These are phyloP conservation scores for Panzeria rudis DNA, from an alignment of 2,888 invertebrate species.

Conservation along the genomic window DNA sequence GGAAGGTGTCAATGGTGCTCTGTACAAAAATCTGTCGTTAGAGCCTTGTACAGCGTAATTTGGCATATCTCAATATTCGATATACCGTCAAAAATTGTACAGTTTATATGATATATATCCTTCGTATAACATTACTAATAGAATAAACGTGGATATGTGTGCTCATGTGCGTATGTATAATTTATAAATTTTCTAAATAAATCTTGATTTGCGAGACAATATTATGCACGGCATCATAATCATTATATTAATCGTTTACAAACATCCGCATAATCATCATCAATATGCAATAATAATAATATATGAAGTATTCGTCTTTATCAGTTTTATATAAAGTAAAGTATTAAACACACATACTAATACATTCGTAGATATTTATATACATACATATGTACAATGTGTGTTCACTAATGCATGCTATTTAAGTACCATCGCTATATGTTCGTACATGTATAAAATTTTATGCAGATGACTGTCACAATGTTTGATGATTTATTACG, in stretches of 20 bases:
- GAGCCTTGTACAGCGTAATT: too few species aligned
- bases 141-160: too few species aligned
- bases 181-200: background rate
- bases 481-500: conserved; percentile 79
- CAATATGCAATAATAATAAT: background rate
- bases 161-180: background rate
- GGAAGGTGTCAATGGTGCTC: too few species aligned
- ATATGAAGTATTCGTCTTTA: background rate
- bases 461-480: conserved; percentile 61
- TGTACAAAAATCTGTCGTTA: too few species aligned
- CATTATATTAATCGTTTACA: conserved; percentile 30
- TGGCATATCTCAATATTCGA: too few species aligned
- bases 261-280: conserved; percentile 27
- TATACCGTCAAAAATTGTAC: too few species aligned
- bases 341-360: background rate
- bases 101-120: too few species aligned
- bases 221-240: conserved; percentile 12
- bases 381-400: background rate
- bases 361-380: background rate
- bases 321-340: background rate
- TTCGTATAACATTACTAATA: too few species aligned
- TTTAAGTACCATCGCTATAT: background rate
- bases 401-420: background rate
- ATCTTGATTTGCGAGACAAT: background rate
- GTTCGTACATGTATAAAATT: conserved; percentile 5